Conservation (phyloP, 2,888 invertebrate genomes). For the Argyresthia albistria region DNA sequence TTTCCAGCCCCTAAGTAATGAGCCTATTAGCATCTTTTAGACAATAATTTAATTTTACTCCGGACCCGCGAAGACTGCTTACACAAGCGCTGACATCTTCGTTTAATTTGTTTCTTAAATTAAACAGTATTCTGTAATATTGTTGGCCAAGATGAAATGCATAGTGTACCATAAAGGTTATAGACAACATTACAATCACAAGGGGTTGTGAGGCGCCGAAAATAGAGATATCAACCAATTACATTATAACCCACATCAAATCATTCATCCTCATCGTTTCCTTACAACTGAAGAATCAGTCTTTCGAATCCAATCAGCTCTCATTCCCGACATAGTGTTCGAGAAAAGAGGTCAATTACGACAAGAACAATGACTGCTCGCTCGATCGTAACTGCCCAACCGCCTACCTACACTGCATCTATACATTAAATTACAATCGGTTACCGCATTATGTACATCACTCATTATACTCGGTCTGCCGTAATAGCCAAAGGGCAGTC, state of each 20-base stretch:
- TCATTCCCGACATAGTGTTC: not conserved
- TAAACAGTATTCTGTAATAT: not conserved
- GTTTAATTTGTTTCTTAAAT: slow-evolving; percentile 13
- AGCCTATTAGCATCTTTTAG: slow-evolving; percentile 50
- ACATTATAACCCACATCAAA: no score
- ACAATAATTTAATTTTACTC: slow-evolving; percentile 43
- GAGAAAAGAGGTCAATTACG: not conserved
- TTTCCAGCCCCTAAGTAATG: slow-evolving; percentile 40
- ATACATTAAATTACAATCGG: not conserved
- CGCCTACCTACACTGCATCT: not conserved
- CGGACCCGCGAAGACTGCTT: slow-evolving; percentile 18
- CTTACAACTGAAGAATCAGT: no score
- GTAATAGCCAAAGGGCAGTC: no score
- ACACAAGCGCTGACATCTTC: slow-evolving; percentile 21
- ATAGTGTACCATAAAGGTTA: no score
- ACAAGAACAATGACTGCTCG: not conserved
- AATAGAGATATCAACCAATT: no score
- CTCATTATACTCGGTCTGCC: no score
- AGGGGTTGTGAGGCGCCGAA: no score
- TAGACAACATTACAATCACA: no score
- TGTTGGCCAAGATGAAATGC: not conserved
- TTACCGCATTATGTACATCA: not conserved
- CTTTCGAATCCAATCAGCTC: no score
- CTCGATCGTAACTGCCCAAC: not conserved
- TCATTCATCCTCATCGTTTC: no score